Evolutionary conservation across 2,888 invertebrate species (phyloP).

Genomic region (Zootermopsis nevadensis): DNA sequence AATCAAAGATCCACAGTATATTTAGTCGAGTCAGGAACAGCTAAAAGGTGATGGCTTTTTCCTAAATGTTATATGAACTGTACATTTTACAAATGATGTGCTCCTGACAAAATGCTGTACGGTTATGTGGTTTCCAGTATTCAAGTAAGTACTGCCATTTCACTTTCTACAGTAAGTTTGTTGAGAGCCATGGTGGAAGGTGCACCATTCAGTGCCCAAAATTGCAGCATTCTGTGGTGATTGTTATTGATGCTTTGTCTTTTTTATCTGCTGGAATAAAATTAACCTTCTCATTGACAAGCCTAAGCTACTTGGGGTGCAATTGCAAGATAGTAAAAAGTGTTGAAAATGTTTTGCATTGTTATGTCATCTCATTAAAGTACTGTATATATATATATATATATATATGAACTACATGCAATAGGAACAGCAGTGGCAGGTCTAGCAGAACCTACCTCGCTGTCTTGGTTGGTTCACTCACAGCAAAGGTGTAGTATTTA

Average conservation of each 20-base stretch:
- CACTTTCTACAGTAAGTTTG: not conserved
- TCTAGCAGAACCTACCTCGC: no score
- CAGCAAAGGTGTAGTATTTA: no score
- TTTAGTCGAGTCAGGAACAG: not conserved
- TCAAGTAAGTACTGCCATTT: slow-evolving; percentile 20
- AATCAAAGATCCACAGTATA: no score
- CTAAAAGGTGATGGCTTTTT: not conserved
- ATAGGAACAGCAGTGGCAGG: no score
- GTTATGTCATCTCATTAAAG: not conserved
- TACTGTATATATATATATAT: no score
- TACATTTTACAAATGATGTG: not conserved
- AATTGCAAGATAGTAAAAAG: no score
- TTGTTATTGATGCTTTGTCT: not conserved
- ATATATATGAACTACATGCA: not conserved
- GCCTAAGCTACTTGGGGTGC: no score
- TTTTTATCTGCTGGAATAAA: not conserved
- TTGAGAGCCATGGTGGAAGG: not conserved
- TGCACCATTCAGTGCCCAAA: not conserved
- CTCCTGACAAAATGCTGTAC: not conserved
- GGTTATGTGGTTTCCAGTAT: not conserved
- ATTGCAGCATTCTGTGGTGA: not conserved
- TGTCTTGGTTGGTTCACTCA: no score
- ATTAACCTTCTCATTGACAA: no score
- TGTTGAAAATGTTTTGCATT: no score
- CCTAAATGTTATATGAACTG: not conserved